phyloP scores from a whole-genome alignment of 2,888 invertebrate genomes.

The Tachina fera region DNA sequence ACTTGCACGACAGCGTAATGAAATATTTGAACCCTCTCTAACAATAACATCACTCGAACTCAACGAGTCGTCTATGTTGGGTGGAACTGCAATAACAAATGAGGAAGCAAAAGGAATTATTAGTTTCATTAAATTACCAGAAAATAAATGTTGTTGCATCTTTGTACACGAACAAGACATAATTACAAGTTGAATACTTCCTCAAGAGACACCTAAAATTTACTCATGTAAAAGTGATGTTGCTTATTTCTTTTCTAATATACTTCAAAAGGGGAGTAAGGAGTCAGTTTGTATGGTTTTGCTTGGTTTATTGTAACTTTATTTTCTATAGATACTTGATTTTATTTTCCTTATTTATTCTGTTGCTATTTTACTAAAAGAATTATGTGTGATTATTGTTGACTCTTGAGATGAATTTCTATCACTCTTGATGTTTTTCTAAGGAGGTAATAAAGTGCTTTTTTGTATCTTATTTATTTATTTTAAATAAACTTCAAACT shows the following conservation, averaged over 20 bases:
- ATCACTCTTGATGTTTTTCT: slow-evolving; percentile 56
- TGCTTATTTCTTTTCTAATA: slow-evolving; percentile 8
- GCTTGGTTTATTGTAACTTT: background rate
- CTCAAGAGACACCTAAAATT: slow-evolving; percentile 1
- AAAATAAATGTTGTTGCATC: slow-evolving; percentile 8
- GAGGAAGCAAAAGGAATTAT: slow-evolving; percentile 28
- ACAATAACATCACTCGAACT: slow-evolving; percentile 95
- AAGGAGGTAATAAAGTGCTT: slow-evolving; percentile 68
- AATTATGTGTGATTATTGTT: slow-evolving; percentile 48
- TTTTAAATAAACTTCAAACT: slow-evolving; percentile 56
- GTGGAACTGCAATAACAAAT: slow-evolving; percentile 88
- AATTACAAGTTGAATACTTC: slow-evolving; percentile 17
- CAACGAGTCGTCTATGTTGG: slow-evolving; percentile 94
- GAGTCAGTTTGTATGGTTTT: background rate
- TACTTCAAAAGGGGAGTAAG: background rate
- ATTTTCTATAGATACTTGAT: slow-evolving; percentile 14
- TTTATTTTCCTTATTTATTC: slow-evolving; percentile 24
- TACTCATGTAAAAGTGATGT: background rate
- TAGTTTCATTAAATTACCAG: slow-evolving; percentile 7
- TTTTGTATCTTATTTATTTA: background rate
- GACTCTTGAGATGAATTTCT: slow-evolving; percentile 63
- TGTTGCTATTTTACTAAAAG: slow-evolving; percentile 48
- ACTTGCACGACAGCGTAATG: slow-evolving; percentile 93
- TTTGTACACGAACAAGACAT: slow-evolving; percentile 31
- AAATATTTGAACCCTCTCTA: slow-evolving; percentile 94